phyloP scores from a whole-genome alignment of 92 coral and sea anemone species.

The Paramuricea clavata region DNA sequence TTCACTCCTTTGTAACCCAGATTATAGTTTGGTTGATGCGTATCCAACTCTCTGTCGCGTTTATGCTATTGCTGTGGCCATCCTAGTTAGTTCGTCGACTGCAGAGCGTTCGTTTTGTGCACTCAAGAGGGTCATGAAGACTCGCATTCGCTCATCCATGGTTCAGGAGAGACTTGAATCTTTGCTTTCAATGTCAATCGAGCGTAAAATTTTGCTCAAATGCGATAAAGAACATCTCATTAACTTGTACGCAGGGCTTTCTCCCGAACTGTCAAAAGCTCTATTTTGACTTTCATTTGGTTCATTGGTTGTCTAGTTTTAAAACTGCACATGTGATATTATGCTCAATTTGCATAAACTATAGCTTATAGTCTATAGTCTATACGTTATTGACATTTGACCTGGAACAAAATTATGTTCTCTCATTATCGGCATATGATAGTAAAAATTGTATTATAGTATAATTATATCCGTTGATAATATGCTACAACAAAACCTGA shows the following conservation, averaged over 20 bases:
- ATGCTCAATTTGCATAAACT: not conserved
- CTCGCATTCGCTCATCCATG: conserved; percentile 32
- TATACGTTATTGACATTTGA: conserved; percentile 2
- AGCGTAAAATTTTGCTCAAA: conserved; percentile 1
- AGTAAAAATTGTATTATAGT: not conserved
- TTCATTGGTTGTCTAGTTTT: too few species aligned
- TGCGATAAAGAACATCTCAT: conserved; percentile 20
- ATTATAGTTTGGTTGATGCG: conserved; percentile 30
- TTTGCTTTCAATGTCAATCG: conserved; percentile 25
- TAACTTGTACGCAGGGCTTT: conserved; percentile 8
- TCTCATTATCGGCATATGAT: not conserved
- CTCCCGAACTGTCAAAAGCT: conserved; percentile 27
- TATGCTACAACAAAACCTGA: conserved; percentile 1
- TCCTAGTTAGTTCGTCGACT: conserved; percentile 13
- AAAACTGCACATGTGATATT: not conserved
- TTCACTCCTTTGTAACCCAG: conserved; percentile 24
- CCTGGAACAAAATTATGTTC: conserved; percentile 3
- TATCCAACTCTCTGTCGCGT: conserved; percentile 40
- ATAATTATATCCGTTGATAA: not conserved
- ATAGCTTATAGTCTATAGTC: not conserved
- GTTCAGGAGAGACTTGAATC: conserved; percentile 25
- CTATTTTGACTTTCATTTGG: conserved; percentile 19
- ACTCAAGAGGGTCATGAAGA: conserved; percentile 37
- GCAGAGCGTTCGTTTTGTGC: conserved; percentile 24
- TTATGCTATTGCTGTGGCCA: conserved; percentile 4